Percentiles rank a stretch among this genome's conserved stretches.
These are phyloP conservation scores for Zalophus californianus DNA, from an alignment of 2,797 vertebrate species.

Conservation along the genomic window DNA sequence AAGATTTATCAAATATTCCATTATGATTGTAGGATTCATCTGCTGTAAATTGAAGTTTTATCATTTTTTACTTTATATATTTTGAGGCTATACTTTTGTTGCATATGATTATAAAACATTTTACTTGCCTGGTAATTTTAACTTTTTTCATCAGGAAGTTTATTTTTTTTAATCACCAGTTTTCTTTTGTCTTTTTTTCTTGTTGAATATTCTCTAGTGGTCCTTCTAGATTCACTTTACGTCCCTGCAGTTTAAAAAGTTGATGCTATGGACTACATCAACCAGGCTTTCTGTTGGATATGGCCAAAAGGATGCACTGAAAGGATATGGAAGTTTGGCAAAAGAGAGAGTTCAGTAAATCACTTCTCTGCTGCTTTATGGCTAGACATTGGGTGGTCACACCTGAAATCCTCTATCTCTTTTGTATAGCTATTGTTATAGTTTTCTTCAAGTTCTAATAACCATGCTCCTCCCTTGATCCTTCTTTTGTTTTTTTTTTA, in stretches of 20 bases:
- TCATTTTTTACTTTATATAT: not conserved
- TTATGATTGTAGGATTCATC: not conserved
- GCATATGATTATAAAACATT: not conserved
- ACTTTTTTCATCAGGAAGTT: not conserved
- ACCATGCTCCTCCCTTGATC: not conserved
- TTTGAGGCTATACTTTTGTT: not conserved
- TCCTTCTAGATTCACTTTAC: not conserved
- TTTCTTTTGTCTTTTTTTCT: not conserved
- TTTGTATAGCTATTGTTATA: not conserved
- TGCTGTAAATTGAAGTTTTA: not conserved
- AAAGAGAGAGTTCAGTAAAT: not conserved
- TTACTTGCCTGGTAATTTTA: not conserved
- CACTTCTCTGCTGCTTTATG: not conserved
- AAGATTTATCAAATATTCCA: not conserved
- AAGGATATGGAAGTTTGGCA: not conserved
- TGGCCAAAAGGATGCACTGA: too few species aligned
- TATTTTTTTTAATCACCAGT: not conserved
- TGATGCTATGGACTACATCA: not conserved
- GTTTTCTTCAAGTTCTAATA: not conserved
- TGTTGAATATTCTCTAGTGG: not conserved
- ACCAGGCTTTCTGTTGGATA: not conserved
- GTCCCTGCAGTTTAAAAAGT: not conserved
- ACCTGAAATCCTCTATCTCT: not conserved
- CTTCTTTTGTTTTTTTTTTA: not conserved
- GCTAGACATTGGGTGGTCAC: too few species aligned